Conservation (phyloP, 1,140 invertebrate species). For the Drosophila sulfurigaster region DNA sequence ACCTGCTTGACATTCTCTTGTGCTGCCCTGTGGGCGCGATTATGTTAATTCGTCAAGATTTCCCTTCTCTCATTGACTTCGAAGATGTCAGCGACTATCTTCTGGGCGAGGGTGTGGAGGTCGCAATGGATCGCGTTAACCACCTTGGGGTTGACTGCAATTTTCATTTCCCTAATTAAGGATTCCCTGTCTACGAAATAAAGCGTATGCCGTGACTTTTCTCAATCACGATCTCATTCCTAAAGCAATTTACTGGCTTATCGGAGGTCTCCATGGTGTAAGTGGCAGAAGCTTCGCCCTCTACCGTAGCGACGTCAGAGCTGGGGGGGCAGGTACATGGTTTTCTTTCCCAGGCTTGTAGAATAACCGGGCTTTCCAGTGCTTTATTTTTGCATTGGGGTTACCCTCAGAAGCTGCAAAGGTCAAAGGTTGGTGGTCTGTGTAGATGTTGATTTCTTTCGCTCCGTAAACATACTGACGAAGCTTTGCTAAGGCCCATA, state of each 20-base stretch:
- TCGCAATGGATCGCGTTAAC: conserved; percentile 9
- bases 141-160: not conserved
- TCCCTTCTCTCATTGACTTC: not conserved
- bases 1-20: conserved; percentile 30
- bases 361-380: not conserved
- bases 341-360: not conserved
- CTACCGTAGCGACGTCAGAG: not conserved
- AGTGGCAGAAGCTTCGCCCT: not conserved
- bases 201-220: conserved; percentile 2
- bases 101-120: not conserved
- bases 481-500: too few relatives aligned
- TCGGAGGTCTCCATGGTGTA: not conserved
- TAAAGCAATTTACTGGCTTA: conserved; percentile 22
- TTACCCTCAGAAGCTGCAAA: conserved; percentile 1
- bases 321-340: not conserved
- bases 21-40: conserved; percentile 8
- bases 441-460: conserved; percentile 2
- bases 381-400: not conserved
- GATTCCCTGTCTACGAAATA: not conserved
- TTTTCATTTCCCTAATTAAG: not conserved
- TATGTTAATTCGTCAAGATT: not conserved
- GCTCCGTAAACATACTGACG: not conserved
- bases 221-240: conserved; percentile 8
- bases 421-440: conserved; percentile 22
- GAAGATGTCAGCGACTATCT: not conserved